Base-by-base conservation (phyloP, 2,888 invertebrate species). In the Phengaris arion region DNA sequence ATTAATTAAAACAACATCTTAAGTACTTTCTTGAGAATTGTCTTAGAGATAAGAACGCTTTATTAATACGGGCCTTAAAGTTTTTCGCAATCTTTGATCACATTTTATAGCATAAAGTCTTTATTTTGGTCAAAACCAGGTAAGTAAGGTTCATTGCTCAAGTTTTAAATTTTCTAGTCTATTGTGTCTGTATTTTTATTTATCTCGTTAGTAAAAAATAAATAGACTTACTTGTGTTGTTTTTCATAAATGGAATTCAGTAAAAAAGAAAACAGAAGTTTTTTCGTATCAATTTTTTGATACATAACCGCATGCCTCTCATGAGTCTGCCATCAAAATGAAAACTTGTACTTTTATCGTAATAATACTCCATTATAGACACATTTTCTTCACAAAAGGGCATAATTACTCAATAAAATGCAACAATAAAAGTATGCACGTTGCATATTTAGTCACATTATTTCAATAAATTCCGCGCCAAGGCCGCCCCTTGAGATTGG, bases 401-500 rank as follows among this genome's bases (percentile, higher is more conserved):
- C 35, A 2, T 12, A 64, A 64, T 64, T 64, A 45, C 64, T 64
- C 64, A 64, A 64, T 64, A 4, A 69, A 75, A 68, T 68, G 54
- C 68, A 48, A 48, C 46, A 46, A 69, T 48, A 48, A 45, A 68
- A n/a, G 68, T 46, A 68, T 15, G 48, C 48, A 69, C 15, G 48
- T 51, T 72, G 72, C 72, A 72, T 72, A 54, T 54, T 72, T 12
- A 54, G 22, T 7, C 54, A 48, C 46, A 69, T 77, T 79, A 80
- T 78, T 70, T 79, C 78, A 79, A 78, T 78, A 79, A 78, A 79
- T 78, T 79, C 78, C 77, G n/a, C 77, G 72, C 68, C 89, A 91
- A 91, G 92, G 91, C 85, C 89, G 78, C 77, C 89, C 91, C 89
- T 92, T 91, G 90, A 88, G 85, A 89, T 88, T 89, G 89, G 93